Evolutionary conservation across 2,888 invertebrate species (phyloP).

Genomic region (Nomada fucata): DNA sequence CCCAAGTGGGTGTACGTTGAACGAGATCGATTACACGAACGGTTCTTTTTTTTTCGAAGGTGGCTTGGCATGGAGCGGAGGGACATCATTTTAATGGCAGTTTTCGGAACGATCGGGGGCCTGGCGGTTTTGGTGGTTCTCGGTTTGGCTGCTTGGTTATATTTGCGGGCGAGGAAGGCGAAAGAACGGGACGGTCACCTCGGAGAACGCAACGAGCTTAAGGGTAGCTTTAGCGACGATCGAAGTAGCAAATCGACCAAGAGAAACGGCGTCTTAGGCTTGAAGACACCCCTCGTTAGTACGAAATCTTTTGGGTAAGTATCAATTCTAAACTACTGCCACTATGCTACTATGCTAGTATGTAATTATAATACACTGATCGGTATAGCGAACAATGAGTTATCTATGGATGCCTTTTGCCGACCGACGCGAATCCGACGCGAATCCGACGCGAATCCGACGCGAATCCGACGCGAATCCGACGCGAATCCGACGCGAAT

Average conservation of each 20-base stretch:
- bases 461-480: too few relatives aligned
- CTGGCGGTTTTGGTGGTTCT: constrained; percentile 85
- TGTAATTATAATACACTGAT: not conserved
- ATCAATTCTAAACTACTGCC: not conserved
- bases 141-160: constrained; percentile 86
- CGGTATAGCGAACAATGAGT: constrained; percentile 18
- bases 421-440: constrained; percentile 22
- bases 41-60: constrained; percentile 83
- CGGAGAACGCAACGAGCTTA: constrained; percentile 86
- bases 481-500: too few relatives aligned
- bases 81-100: constrained; percentile 88
- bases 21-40: constrained; percentile 12
- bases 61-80: constrained; percentile 88
- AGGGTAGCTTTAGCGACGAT: constrained; percentile 83
- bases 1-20: not conserved
- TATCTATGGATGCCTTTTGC: constrained; percentile 17
- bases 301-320: constrained; percentile 91
- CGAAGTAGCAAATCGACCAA: constrained; percentile 80
- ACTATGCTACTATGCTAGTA: too few relatives aligned
- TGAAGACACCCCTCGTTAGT: constrained; percentile 90
- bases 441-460: too few relatives aligned
- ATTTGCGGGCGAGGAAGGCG: constrained; percentile 86
- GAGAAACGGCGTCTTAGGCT: constrained; percentile 89
- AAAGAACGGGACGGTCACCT: constrained; percentile 86
- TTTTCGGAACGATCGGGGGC: constrained; percentile 87